These are phyloP conservation scores for Sinosuthora webbiana DNA, from an alignment of 2,113 vertebrate genomes.

Conservation along the genomic window DNA sequence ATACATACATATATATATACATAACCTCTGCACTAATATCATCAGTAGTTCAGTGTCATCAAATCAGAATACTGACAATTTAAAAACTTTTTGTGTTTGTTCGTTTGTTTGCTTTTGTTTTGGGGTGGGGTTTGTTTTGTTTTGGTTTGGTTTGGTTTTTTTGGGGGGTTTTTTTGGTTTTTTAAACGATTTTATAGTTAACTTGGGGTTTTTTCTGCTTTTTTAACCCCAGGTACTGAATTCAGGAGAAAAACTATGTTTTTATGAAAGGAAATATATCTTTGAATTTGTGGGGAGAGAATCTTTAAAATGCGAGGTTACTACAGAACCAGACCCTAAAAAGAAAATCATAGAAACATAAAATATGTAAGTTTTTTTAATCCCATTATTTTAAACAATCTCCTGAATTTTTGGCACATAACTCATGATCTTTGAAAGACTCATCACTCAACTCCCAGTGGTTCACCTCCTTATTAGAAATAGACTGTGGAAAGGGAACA, in stretches of 20 bases:
- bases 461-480: not conserved
- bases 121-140: not conserved
- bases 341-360: not conserved
- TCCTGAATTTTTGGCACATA: not conserved
- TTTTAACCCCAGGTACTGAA: not conserved
- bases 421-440: not conserved
- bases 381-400: not conserved
- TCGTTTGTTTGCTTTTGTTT: not conserved
- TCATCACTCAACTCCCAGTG: not conserved
- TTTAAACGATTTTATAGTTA: not conserved
- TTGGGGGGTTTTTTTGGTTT: not conserved
- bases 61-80: not conserved
- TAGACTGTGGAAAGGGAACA: not conserved
- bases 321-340: not conserved
- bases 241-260: not conserved
- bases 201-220: not conserved
- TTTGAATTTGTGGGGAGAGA: not conserved
- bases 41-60: not conserved
- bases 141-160: not conserved
- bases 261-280: not conserved
- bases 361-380: accelerated
- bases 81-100: not conserved
- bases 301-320: not conserved
- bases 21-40: not conserved
- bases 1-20: no score